These are phyloP conservation scores for Amphiprion ocellaris DNA, from an alignment of 2,113 vertebrate species.

Conservation along the genomic window DNA sequence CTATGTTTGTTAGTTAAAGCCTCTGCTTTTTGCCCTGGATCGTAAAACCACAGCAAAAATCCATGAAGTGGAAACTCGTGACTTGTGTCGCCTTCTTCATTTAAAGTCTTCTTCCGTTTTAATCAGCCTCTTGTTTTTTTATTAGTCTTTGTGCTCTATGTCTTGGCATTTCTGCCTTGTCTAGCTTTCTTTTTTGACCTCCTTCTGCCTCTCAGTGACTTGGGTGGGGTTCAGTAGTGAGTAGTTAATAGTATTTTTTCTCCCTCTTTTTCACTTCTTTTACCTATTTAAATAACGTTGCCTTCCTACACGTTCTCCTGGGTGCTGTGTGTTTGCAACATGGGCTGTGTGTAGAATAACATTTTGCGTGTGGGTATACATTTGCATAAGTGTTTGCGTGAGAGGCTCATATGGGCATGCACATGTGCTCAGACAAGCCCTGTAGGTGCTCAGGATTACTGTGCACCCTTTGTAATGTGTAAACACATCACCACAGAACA, in stretches of 20 bases:
- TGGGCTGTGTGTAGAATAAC: slow-evolving; percentile 22
- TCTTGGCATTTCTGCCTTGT: slow-evolving; percentile 47
- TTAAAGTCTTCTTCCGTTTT: slow-evolving; percentile 37
- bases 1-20: slow-evolving; percentile 25
- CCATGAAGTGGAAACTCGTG: slow-evolving; percentile 48
- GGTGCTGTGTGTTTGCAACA: slow-evolving; percentile 31
- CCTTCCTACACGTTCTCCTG: slow-evolving; percentile 28
- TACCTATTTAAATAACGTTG: slow-evolving; percentile 31
- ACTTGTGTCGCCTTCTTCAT: slow-evolving; percentile 43
- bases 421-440: slow-evolving; percentile 33
- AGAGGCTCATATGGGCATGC: slow-evolving; percentile 17
- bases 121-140: slow-evolving; percentile 57
- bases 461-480: slow-evolving; percentile 16
- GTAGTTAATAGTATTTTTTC: slow-evolving; percentile 60
- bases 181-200: slow-evolving; percentile 34
- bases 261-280: slow-evolving; percentile 17
- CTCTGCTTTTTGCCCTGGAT: slow-evolving; percentile 10
- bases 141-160: slow-evolving; percentile 55
- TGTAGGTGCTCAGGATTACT: slow-evolving; percentile 27
- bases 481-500: neutral
- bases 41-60: slow-evolving; percentile 43
- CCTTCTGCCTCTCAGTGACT: slow-evolving; percentile 45
- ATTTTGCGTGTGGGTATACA: slow-evolving; percentile 29
- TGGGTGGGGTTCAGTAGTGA: slow-evolving; percentile 74
- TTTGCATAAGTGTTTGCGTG: slow-evolving; percentile 28